A percentile compares a stretch with the other conserved stretches of the same genome.
Evolutionary conservation across 2,113 vertebrate species (phyloP).

Genomic region (Otus sunia): DNA sequence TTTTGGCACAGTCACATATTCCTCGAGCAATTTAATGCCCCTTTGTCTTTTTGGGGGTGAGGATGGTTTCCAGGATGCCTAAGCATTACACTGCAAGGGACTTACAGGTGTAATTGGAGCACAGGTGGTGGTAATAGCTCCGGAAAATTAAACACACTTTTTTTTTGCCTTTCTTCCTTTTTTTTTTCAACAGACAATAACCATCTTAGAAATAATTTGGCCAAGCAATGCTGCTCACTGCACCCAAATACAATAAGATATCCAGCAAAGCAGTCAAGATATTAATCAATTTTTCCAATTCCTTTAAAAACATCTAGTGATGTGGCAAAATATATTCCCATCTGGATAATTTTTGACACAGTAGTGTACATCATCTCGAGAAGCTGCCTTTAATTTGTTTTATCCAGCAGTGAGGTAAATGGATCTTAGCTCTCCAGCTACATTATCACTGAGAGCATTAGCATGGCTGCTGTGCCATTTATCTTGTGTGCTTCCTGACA

Average conservation of each 20-base stretch:
- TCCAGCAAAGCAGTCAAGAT: background rate
- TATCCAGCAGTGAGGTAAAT: background rate
- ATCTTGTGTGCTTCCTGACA: constrained; percentile 20
- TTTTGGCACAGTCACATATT: background rate
- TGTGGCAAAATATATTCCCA: background rate
- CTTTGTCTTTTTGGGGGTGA: background rate
- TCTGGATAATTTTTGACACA: background rate
- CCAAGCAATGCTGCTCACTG: background rate
- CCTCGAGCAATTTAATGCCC: background rate
- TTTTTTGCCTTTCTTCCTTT: background rate
- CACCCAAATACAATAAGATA: background rate
- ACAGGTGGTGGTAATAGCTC: background rate
- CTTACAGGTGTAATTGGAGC: background rate
- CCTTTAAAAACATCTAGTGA: background rate
- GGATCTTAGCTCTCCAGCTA: background rate
- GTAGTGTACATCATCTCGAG: background rate
- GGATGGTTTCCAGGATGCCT: background rate
- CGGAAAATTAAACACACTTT: background rate
- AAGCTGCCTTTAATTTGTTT: constrained; percentile 8
- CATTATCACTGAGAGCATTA: background rate
- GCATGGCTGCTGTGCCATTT: background rate
- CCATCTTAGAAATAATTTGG: background rate
- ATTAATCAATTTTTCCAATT: background rate
- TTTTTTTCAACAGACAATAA: background rate
- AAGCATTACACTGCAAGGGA: background rate